These are phyloP conservation scores for Orchestes rusci DNA, from an alignment of 2,888 invertebrate genomes.

Conservation along the genomic window DNA sequence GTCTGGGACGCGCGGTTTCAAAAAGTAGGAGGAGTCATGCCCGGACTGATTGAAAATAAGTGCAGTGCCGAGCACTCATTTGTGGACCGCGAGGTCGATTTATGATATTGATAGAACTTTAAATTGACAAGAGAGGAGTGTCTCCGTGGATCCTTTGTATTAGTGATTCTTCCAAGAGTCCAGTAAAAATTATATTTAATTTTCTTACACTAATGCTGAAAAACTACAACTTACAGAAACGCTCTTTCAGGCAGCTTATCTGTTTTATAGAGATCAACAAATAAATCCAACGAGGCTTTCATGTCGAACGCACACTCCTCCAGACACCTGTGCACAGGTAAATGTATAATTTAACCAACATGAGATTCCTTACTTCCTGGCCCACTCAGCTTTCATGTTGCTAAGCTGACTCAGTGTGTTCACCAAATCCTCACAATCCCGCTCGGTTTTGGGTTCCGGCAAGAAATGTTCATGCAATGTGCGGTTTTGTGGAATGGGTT, in stretches of 20 bases:
- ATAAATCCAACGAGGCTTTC: constrained; percentile 46
- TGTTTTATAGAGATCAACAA: constrained; percentile 41
- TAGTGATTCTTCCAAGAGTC: too few relatives aligned
- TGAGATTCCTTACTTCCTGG: constrained; percentile 34
- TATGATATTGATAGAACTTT: not conserved
- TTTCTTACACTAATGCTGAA: too few relatives aligned
- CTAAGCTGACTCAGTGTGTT: constrained; percentile 34
- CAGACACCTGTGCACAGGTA: constrained; percentile 61
- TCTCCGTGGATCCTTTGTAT: too few relatives aligned
- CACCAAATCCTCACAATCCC: constrained; percentile 34
- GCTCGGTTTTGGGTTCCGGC: constrained; percentile 28
- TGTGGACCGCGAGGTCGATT: too few relatives aligned
- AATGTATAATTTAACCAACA: too few relatives aligned
- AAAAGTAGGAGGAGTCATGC: too few relatives aligned
- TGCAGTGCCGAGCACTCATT: too few relatives aligned
- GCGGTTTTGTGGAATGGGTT: constrained; percentile 2
- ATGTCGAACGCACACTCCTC: constrained; percentile 59
- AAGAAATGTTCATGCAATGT: constrained; percentile 3
- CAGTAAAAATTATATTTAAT: too few relatives aligned
- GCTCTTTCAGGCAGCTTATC: constrained; percentile 38
- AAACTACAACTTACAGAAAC: too few relatives aligned
- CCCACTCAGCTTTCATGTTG: constrained; percentile 36
- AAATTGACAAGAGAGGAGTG: too few relatives aligned
- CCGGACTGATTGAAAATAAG: too few relatives aligned
- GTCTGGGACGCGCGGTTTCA: too few relatives aligned